Percentiles rank a stretch among this genome's conserved stretches.
Conservation (phyloP, 2,797 vertebrate species). For the Lates japonicus region DNA sequence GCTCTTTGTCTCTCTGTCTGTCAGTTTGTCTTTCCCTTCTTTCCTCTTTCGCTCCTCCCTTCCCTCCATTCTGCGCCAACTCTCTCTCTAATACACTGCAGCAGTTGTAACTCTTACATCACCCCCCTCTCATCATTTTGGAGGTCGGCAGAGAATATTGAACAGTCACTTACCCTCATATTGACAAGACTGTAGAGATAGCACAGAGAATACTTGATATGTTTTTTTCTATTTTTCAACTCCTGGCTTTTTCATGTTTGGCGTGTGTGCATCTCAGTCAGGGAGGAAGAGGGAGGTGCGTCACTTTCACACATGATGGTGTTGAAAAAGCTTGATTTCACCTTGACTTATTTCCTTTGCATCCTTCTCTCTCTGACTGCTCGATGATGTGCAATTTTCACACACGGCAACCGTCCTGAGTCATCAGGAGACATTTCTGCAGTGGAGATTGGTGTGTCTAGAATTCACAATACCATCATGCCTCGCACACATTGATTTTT, state of each 20-base stretch:
- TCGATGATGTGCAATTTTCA: conserved; percentile 74
- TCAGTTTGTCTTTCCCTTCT: conserved; percentile 55
- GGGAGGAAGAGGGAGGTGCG: conserved; percentile 15
- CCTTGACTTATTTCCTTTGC: conserved; percentile 75
- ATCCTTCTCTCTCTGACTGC: conserved; percentile 57
- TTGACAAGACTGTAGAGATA: conserved; percentile 75
- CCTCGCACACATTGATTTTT: conserved; percentile 75
- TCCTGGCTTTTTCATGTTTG: conserved; percentile 43
- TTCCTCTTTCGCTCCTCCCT: conserved; percentile 33
- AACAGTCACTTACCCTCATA: conserved; percentile 78
- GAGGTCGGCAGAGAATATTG: conserved; percentile 78
- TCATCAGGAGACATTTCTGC: conserved; percentile 77
- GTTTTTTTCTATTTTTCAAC: conserved; percentile 45
- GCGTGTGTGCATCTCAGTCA: conserved; percentile 24
- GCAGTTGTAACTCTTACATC: conserved; percentile 81
- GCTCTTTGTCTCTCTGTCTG: conserved; percentile 53
- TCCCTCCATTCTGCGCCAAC: conserved; percentile 53
- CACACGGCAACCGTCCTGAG: conserved; percentile 65
- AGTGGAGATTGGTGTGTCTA: conserved; percentile 66
- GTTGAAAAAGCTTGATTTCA: conserved; percentile 69
- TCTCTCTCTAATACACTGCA: conserved; percentile 72
- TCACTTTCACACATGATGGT: conserved; percentile 46
- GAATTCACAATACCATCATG: conserved; percentile 76
- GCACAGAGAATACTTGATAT: conserved; percentile 60
- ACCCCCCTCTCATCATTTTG: conserved; percentile 72